phyloP scores from a whole-genome alignment of 2,113 vertebrate species.

The Scomber scombrus region DNA sequence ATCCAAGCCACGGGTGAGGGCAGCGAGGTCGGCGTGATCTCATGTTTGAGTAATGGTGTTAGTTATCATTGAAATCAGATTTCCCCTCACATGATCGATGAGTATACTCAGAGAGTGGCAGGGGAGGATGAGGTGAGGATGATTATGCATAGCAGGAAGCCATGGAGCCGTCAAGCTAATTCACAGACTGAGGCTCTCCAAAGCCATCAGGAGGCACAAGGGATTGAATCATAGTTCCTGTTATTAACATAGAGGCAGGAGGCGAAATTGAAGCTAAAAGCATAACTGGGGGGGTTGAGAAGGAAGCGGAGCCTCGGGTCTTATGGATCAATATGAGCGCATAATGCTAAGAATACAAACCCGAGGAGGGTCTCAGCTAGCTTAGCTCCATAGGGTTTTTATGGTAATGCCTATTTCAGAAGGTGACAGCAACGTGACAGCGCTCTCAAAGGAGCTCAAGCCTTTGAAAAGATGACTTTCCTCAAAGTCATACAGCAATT shows the following conservation, averaged over 20 bases:
- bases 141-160: constrained; percentile 62
- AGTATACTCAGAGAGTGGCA: constrained; percentile 39
- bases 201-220: constrained; percentile 45
- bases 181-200: constrained; percentile 39
- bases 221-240: constrained; percentile 38
- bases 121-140: constrained; percentile 25
- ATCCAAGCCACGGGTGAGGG: constrained; percentile 45
- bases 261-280: constrained; percentile 42
- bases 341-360: constrained; percentile 40
- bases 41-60: constrained; percentile 75
- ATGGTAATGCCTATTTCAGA: constrained; percentile 34
- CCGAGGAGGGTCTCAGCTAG: constrained; percentile 35
- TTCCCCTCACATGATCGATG: constrained; percentile 67
- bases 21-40: not conserved
- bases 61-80: constrained; percentile 72
- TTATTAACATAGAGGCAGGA: constrained; percentile 54
- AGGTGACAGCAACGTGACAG: constrained; percentile 4
- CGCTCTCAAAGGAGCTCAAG: not conserved
- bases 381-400: constrained; percentile 24
- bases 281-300: constrained; percentile 12
- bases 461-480: constrained; percentile 30
- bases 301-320: constrained; percentile 30
- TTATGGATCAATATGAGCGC: constrained; percentile 51
- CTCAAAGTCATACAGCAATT: constrained; percentile 10
- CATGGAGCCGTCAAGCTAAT: constrained; percentile 50